phyloP scores from a whole-genome alignment of 2,797 vertebrate genomes.

The Pelodytes ibericus region DNA sequence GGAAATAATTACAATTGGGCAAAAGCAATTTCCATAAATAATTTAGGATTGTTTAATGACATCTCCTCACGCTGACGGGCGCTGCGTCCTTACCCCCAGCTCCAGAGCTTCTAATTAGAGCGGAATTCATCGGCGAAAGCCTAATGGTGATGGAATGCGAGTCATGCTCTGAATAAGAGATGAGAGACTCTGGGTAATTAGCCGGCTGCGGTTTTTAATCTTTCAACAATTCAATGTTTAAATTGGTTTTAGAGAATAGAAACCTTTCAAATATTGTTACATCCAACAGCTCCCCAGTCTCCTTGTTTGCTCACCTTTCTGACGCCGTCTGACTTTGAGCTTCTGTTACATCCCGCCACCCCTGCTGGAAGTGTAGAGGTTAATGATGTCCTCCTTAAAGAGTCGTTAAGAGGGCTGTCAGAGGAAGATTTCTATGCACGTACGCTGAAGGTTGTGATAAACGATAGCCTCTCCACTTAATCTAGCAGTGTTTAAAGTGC shows the following conservation, averaged over 20 bases:
- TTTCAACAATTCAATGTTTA: slow-evolving; percentile 82
- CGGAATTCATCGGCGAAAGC: slow-evolving; percentile 83
- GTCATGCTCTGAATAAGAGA: slow-evolving; percentile 84
- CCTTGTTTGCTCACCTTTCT: slow-evolving; percentile 7
- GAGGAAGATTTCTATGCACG: not conserved
- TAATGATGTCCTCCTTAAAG: not conserved
- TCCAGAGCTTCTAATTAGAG: slow-evolving; percentile 85
- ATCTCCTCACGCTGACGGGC: slow-evolving; percentile 76
- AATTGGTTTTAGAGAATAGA: slow-evolving; percentile 83
- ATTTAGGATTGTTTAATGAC: slow-evolving; percentile 85
- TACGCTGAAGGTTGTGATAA: not conserved
- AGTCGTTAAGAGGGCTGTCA: not conserved
- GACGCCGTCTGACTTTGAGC: not conserved
- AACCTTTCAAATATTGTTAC: slow-evolving; percentile 81
- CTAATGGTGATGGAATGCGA: slow-evolving; percentile 84
- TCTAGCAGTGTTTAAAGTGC: too few relatives aligned
- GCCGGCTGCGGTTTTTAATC: slow-evolving; percentile 80
- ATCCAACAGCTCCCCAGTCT: slow-evolving; percentile 63
- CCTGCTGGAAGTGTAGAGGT: not conserved
- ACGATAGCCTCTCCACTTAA: too few relatives aligned
- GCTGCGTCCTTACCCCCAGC: slow-evolving; percentile 76
- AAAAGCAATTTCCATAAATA: slow-evolving; percentile 87
- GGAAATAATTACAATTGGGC: slow-evolving; percentile 82
- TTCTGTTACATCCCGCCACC: not conserved
- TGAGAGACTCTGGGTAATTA: slow-evolving; percentile 81